Evolutionary conservation across 2,888 invertebrate species (phyloP).

Genomic region (Ormyrus nitidulus): DNA sequence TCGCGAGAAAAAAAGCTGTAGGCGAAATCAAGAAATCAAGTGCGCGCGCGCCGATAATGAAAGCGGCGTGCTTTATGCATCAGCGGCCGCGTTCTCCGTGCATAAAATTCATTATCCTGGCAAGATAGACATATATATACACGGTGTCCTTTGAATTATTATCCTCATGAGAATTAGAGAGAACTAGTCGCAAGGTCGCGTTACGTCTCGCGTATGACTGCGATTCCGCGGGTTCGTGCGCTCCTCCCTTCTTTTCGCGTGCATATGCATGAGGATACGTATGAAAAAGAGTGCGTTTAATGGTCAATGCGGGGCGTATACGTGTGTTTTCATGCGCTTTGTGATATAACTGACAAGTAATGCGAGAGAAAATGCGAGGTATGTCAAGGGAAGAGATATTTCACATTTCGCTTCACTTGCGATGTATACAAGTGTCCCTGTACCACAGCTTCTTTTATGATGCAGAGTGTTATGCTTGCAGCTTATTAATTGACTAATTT

Average conservation of each 20-base stretch:
- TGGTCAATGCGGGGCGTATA: not conserved
- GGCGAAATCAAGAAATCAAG: not conserved
- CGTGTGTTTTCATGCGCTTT: slow-evolving; percentile 16
- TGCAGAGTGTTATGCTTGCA: no score
- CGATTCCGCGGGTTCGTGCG: slow-evolving; percentile 9
- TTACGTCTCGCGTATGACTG: not conserved
- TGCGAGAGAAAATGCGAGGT: slow-evolving; percentile 24
- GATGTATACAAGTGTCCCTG: not conserved
- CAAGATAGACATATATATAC: not conserved
- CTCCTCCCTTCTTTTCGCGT: not conserved
- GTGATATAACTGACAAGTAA: slow-evolving; percentile 45
- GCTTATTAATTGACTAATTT: no score
- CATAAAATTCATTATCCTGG: slow-evolving; percentile 45
- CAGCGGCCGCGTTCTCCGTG: not conserved
- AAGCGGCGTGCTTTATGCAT: slow-evolving; percentile 42
- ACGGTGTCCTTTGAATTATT: slow-evolving; percentile 24
- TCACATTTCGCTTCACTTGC: slow-evolving; percentile 37
- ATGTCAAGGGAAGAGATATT: slow-evolving; percentile 55
- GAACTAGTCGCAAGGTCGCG: slow-evolving; percentile 28
- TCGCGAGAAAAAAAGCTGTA: not conserved
- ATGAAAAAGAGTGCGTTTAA: slow-evolving; percentile 1
- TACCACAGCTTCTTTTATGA: no score
- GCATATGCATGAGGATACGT: not conserved
- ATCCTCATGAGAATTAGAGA: slow-evolving; percentile 43
- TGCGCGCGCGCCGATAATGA: not conserved